Evolutionary conservation across 2,113 vertebrate genomes (phyloP).

Genomic region (Stegostoma tigrinum): DNA sequence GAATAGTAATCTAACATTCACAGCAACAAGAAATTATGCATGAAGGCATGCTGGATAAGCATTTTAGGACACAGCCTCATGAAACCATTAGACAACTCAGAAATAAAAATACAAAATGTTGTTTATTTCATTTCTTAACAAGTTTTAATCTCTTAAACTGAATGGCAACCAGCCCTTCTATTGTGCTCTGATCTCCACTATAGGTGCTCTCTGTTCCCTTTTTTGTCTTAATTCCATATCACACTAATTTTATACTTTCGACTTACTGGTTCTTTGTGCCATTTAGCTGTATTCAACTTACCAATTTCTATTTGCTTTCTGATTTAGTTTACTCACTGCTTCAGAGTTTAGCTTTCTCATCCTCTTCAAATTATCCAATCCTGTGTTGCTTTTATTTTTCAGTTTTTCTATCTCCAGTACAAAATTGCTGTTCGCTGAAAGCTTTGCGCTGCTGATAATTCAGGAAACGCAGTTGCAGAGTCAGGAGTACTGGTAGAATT

Average conservation of each 20-base stretch:
- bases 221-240: background rate
- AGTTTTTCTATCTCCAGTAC: background rate
- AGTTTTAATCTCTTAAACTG: background rate
- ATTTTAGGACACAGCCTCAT: background rate
- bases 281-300: slow-evolving; percentile 9
- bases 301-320: background rate
- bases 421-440: background rate
- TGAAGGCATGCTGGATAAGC: background rate
- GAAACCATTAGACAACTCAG: background rate
- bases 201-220: too few species aligned
- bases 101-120: background rate
- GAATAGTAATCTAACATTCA: background rate
- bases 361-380: background rate
- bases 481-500: background rate
- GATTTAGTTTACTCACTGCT: background rate
- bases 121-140: background rate
- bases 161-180: background rate
- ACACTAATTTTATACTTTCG: background rate
- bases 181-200: background rate
- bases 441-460: background rate
- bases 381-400: background rate
- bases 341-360: background rate
- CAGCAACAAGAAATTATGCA: background rate
- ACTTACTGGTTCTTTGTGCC: background rate
- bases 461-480: background rate